Evolutionary conservation across 2,113 vertebrate genomes (phyloP).

Genomic region (Lucifuga dentata): DNA sequence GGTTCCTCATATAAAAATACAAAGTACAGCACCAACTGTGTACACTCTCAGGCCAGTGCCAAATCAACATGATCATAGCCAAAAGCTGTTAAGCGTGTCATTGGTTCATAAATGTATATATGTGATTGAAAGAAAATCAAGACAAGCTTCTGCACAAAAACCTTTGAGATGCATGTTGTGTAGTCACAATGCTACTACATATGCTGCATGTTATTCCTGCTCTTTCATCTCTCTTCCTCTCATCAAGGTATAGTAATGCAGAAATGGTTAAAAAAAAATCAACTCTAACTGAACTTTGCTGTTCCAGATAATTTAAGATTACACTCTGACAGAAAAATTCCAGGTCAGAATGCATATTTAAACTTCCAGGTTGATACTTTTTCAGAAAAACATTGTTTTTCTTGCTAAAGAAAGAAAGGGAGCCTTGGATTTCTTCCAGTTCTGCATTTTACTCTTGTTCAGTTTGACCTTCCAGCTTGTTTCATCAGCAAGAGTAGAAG

Average conservation of each 20-base stretch:
- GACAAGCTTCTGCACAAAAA: constrained; percentile 14
- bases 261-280: constrained; percentile 4
- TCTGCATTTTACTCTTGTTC: constrained; percentile 26
- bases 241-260: neutral
- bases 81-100: constrained; percentile 48
- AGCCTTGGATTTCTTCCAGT: constrained; percentile 42
- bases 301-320: neutral
- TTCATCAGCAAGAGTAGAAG: constrained; percentile 50
- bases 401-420: neutral
- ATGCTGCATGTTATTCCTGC: constrained; percentile 2
- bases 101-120: constrained; percentile 18
- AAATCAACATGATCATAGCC: constrained; percentile 46
- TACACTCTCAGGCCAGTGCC: constrained; percentile 47
- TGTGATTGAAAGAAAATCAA: constrained; percentile 12
- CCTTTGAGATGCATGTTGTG: constrained; percentile 17
- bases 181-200: neutral
- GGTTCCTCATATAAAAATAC: constrained; percentile 51
- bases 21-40: constrained; percentile 55
- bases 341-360: constrained; percentile 4
- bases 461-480: constrained; percentile 53
- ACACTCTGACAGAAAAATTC: neutral
- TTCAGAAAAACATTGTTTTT: constrained; percentile 6
- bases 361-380: neutral
- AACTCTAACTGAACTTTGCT: neutral
- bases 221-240: neutral